Conservation (phyloP, 2,888 invertebrate species). For the Geotrupes spiniger region DNA sequence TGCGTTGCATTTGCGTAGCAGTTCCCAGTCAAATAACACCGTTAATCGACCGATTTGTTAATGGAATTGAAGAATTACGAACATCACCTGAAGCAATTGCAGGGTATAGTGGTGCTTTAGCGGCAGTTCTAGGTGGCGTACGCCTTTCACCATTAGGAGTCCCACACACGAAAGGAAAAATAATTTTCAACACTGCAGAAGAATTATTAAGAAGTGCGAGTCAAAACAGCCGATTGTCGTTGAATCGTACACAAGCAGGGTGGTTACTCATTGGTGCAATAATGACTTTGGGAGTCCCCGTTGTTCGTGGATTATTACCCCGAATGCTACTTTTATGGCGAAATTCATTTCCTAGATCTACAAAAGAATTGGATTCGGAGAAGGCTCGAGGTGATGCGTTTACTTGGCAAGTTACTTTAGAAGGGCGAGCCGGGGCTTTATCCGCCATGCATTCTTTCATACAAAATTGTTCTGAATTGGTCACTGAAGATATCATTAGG, state of each 20-base stretch:
- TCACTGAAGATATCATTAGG: constrained; percentile 88
- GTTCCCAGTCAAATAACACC: constrained; percentile 94
- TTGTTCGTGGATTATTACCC: constrained; percentile 88
- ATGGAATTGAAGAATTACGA: constrained; percentile 83
- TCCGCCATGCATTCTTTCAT: constrained; percentile 94
- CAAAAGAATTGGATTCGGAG: constrained; percentile 95
- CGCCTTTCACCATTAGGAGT: constrained; percentile 88
- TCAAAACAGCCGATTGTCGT: constrained; percentile 91
- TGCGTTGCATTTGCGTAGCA: constrained; percentile 88
- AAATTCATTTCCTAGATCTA: constrained; percentile 95
- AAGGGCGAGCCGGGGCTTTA: constrained; percentile 93
- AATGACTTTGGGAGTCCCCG: constrained; percentile 91
- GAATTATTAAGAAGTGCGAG: constrained; percentile 93
- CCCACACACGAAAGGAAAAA: constrained; percentile 95
- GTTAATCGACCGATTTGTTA: constrained; percentile 84
- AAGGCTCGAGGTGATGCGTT: constrained; percentile 94
- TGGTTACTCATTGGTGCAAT: constrained; percentile 97
- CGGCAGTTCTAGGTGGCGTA: constrained; percentile 90
- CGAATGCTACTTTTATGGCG: constrained; percentile 94
- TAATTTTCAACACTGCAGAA: constrained; percentile 96
- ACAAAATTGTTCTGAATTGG: constrained; percentile 83
- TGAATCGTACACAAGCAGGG: constrained; percentile 94
- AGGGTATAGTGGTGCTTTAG: constrained; percentile 91
- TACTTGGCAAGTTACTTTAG: constrained; percentile 98
- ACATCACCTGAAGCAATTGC: constrained; percentile 82